Base-by-base conservation (phyloP, 2,888 invertebrate genomes). In the Xestia xanthographa region DNA sequence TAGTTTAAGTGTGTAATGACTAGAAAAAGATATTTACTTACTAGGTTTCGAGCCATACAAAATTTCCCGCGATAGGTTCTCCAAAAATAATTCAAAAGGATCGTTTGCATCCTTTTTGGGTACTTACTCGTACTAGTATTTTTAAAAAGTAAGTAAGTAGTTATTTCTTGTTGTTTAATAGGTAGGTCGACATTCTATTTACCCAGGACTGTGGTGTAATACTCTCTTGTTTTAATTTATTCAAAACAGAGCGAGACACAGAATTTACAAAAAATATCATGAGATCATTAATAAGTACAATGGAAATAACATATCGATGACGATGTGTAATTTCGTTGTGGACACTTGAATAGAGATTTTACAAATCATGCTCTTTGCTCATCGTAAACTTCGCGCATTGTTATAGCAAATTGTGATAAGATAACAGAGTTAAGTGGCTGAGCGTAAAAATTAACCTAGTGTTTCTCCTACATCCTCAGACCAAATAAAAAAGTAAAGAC, bases 391-490 rank as follows among this genome's bases (percentile, higher is more conserved):
- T 70, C 29, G 65, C 38, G 66, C 26, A 50, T 75, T 72, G 53
- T 65, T 70, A 62, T 72, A 70, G 72, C 67, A 80, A 66, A 76
- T 86, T 75, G 77, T 76, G 78, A 86, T 85, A 67, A 85, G 87
- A 87, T 87, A 80, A 85, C 50, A 45, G 29, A 75, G 58, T 73
- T 45, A 70, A 86, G 75, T 79, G 67, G 56, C 65, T 56, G 8
- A 34, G 43, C 29, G 70, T 77, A 82, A 78, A 73, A 71, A 82
- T 87, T 72, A 77, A 75, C 70, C 43, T 17, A 60, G 43, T 22
- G 56, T 69, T 29, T n/a, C n/a, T 76, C 29, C 50, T 72, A 65
- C 17, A 38, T n/a, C n/a, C n/a, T n/a, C n/a, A n/a, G n/a, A n/a
- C n/a, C n/a, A n/a, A n/a, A n/a, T n/a, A n/a, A n/a, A n/a, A n/a